Evolutionary conservation across 2,888 invertebrate genomes (phyloP).

Genomic region (Clivina fossor): DNA sequence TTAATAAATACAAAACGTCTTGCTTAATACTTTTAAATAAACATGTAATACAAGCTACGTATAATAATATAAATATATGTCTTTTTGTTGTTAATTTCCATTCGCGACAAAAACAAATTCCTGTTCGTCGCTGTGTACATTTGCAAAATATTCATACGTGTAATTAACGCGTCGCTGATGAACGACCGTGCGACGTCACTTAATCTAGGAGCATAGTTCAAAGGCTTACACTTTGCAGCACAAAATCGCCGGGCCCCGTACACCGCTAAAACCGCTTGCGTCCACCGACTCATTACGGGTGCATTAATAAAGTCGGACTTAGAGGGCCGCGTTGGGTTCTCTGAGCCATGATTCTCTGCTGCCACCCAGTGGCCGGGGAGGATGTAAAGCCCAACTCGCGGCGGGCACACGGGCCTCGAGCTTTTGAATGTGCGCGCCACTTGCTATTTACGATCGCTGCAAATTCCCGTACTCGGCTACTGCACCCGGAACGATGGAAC

Average conservation of each 20-base stretch:
- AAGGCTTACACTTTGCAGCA: constrained; percentile 21
- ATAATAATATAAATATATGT: too few species aligned
- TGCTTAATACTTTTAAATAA: too few species aligned
- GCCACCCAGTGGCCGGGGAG: too few species aligned
- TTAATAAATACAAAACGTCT: too few species aligned
- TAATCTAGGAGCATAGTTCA: constrained; percentile 34
- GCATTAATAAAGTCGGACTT: constrained; percentile 34
- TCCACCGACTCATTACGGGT: background rate
- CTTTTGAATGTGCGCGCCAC: constrained; percentile 27
- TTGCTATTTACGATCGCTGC: constrained; percentile 25
- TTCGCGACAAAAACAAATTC: too few species aligned
- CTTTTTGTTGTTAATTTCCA: too few species aligned
- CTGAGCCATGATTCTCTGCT: background rate
- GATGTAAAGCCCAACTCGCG: constrained; percentile 31
- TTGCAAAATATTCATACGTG: constrained; percentile 32
- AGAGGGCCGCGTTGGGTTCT: constrained; percentile 15
- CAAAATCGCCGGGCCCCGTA: constrained; percentile 1
- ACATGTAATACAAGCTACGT: too few species aligned
- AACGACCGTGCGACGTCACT: constrained; percentile 30
- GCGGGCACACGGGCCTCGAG: too few species aligned
- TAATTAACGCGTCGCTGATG: constrained; percentile 32
- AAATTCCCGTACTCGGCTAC: constrained; percentile 32
- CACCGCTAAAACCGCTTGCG: background rate
- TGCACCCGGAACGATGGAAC: constrained; percentile 5
- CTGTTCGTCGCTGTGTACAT: too few species aligned